Evolutionary conservation across 2,113 vertebrate species (phyloP), one percentile per base, ranked within the genome.

Genomic region (Mungos mungo): DNA sequence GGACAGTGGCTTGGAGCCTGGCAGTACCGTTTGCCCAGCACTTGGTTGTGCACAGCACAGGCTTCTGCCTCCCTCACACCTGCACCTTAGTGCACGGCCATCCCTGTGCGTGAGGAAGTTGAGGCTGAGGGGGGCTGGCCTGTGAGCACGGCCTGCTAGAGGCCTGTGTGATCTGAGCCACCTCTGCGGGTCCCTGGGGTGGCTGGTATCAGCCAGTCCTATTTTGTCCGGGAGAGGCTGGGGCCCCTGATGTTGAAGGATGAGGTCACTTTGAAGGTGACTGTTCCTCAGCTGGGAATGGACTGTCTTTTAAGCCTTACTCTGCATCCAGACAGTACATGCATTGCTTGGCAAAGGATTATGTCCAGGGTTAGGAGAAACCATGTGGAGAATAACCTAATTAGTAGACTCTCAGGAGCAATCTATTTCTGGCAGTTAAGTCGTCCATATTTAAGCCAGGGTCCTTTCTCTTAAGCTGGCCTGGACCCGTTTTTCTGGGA

Each of bases 21-120:
- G 25, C 12, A 1, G 33, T 15, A 2, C 50, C 11, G 0, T 0
- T 60, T 38, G 2, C 5, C 0, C 0, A 13, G 38, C 12, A 1
- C 52, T 66, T 11, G 1, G 41, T 6, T 1, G 29, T 19, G 7
- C 54, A 4, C 0, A 38, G 79, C 52, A 7, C 76, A 81, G 86
- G 38, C 35, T 31, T 23, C 2, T 5, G 3, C 50, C 68, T n/a
- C 21, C 2, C 2, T 1, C 0, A 1, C 16, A 1, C 47, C 71
- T 29, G 45, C 77, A 38, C 1, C 0, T 14, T 12, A 38, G 45
- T 3, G 3, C 74, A 10, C 14, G 2, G 27, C n/a, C 45, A 38
- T 52, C 60, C 45, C 82, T 65, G 29, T 45, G n/a, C 2, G 0
- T 15, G 33, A 52, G 68, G 54, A 82, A 10, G 29, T 15, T 66